Conservation (phyloP, 2,888 invertebrate species). For the Nomada fabriciana region DNA sequence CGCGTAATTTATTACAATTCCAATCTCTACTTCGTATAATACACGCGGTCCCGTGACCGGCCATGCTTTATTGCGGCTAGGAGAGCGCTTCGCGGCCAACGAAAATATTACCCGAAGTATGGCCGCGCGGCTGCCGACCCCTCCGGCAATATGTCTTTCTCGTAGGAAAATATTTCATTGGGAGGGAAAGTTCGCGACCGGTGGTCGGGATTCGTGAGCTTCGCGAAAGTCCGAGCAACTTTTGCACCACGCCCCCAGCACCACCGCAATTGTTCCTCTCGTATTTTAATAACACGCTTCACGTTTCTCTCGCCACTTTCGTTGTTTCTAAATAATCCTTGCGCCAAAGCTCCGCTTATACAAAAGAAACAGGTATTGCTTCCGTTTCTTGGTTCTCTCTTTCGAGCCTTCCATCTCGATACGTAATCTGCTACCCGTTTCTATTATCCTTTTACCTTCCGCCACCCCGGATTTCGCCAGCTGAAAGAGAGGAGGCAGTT, state of each 20-base stretch:
- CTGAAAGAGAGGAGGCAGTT: constrained; percentile 2
- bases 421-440: background rate
- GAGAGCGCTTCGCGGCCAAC: constrained; percentile 26
- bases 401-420: background rate
- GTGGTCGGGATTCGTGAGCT: background rate
- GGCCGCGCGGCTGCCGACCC: constrained; percentile 3
- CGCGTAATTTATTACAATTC: constrained; percentile 55
- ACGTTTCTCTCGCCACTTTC: background rate
- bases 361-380: too few species aligned
- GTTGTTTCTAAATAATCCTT: background rate
- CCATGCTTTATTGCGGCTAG: constrained; percentile 43
- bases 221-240: constrained; percentile 10
- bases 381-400: too few species aligned
- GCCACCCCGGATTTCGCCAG: constrained; percentile 27
- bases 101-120: constrained; percentile 42
- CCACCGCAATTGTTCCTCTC: background rate
- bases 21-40: constrained; percentile 50
- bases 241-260: background rate
- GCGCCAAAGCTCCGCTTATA: background rate
- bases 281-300: constrained; percentile 7
- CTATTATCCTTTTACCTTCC: too few species aligned
- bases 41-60: background rate
- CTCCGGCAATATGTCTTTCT: constrained; percentile 25
- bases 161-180: constrained; percentile 25
- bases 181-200: constrained; percentile 15